A percentile compares a stretch with the other conserved stretches of the same genome.
These are phyloP conservation scores for Zaprionus capensis DNA, from an alignment of 1,140 invertebrate genomes.

Conservation along the genomic window DNA sequence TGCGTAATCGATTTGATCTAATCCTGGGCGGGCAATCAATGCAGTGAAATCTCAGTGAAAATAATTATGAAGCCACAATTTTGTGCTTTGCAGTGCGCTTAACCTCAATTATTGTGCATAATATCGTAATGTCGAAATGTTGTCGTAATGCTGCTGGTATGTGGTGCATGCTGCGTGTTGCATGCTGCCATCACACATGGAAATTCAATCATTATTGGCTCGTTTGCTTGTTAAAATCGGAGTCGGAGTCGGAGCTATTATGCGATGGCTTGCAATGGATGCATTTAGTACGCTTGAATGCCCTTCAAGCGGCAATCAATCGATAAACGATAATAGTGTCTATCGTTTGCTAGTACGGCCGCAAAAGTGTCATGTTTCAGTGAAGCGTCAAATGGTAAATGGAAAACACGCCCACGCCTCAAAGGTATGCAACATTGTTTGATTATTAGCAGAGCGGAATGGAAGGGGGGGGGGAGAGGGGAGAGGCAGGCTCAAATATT, in stretches of 20 bases:
- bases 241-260: not conserved
- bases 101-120: conserved; percentile 3
- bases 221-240: not conserved
- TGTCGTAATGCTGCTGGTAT: not conserved
- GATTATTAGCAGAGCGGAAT: conserved; percentile 31
- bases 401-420: conserved; percentile 11
- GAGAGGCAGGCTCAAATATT: conserved; percentile 51
- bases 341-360: conserved; percentile 5
- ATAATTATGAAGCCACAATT: conserved; percentile 5
- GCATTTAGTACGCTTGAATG: conserved; percentile 4
- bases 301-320: conserved; percentile 2
- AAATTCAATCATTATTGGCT: conserved; percentile 1
- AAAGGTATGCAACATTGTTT: conserved; percentile 48
- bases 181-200: not conserved
- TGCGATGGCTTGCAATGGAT: not conserved
- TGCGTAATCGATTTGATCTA: not conserved
- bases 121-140: not conserved
- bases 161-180: not conserved
- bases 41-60: not conserved
- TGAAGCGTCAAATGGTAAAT: conserved; percentile 11
- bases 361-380: conserved; percentile 9
- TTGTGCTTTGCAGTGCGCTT: not conserved
- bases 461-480: not conserved
- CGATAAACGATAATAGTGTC: conserved; percentile 18
- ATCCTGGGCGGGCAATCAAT: not conserved